phyloP scores from a whole-genome alignment of 2,113 vertebrate genomes.

The Oncorhynchus nerka region DNA sequence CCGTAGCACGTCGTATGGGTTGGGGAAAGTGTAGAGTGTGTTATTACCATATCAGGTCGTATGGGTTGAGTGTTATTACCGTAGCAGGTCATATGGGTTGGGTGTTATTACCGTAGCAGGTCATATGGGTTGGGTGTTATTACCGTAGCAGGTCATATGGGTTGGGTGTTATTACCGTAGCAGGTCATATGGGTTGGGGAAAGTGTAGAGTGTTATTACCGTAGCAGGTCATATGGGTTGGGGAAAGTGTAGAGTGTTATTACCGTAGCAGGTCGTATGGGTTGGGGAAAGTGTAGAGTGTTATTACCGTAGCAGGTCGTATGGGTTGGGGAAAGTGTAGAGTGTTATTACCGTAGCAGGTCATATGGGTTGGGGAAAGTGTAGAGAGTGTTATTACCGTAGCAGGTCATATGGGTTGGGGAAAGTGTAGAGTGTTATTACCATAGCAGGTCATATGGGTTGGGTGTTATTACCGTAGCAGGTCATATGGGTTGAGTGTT shows the following conservation, averaged over 20 bases:
- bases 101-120: too few species aligned
- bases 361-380: slow-evolving; percentile 88
- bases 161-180: too few species aligned
- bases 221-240: background rate
- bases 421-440: too few species aligned
- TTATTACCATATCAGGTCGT: too few species aligned
- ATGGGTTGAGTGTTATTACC: slow-evolving; percentile 67
- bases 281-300: too few species aligned
- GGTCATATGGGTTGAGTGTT: slow-evolving; percentile 81
- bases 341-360: slow-evolving; percentile 84
- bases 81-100: slow-evolving; percentile 89
- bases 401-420: too few species aligned
- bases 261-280: slow-evolving; percentile 56
- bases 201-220: background rate
- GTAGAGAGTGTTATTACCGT: too few species aligned
- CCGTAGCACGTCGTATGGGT: background rate
- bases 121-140: slow-evolving; percentile 28
- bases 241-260: background rate
- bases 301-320: slow-evolving; percentile 90
- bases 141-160: too few species aligned
- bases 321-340: slow-evolving; percentile 89
- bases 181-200: too few species aligned
- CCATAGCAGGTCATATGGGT: background rate
- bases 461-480: slow-evolving; percentile 82
- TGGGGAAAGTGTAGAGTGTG: too few species aligned